phyloP scores from a whole-genome alignment of 2,113 vertebrate species.

The Mus spicilegus region DNA sequence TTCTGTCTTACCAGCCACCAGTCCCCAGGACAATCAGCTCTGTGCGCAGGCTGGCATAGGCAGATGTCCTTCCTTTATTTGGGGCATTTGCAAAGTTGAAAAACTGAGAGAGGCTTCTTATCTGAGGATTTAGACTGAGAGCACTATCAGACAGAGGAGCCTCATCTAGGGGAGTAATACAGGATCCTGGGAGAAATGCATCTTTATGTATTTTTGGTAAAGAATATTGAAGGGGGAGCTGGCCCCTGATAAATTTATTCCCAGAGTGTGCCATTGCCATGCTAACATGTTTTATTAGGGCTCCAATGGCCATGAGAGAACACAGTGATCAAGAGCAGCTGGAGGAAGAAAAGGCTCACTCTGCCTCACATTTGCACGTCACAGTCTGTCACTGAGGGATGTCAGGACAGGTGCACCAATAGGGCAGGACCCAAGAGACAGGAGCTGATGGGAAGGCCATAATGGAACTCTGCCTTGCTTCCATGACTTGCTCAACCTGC shows the following conservation, averaged over 20 bases:
- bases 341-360: neutral
- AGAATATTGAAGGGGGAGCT: conserved; percentile 70
- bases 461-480: neutral
- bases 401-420: neutral
- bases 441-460: neutral
- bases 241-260: conserved; percentile 80
- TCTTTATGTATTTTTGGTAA: conserved; percentile 82
- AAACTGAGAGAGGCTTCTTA: conserved; percentile 73
- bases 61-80: conserved; percentile 11
- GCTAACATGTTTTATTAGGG: neutral
- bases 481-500: neutral
- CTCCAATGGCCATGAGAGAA: neutral
- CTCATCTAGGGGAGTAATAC: conserved; percentile 47
- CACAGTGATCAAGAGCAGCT: neutral
- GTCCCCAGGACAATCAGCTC: neutral
- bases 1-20: neutral
- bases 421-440: neutral
- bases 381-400: neutral
- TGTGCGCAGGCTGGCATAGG: neutral
- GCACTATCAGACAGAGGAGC: conserved; percentile 68
- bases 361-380: neutral
- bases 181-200: conserved; percentile 80
- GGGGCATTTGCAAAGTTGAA: conserved; percentile 41
- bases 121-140: conserved; percentile 73
- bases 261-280: conserved; percentile 79